Evolutionary conservation across 2,797 vertebrate genomes (phyloP).

Genomic region (Gouania willdenowi): DNA sequence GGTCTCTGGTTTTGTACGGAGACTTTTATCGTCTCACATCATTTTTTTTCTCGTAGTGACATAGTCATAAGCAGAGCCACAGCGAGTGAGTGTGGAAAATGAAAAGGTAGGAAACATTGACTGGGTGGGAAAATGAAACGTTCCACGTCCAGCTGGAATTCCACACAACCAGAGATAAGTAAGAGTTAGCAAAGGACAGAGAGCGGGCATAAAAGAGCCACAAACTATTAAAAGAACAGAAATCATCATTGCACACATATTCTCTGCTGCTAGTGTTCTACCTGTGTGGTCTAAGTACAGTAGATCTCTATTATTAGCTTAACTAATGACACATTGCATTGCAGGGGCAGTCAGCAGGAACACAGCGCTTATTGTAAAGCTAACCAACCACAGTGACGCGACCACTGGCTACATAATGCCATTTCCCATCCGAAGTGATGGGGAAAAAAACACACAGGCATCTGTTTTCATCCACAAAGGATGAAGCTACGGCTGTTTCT

Average conservation of each 20-base stretch:
- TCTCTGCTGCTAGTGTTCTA: neutral
- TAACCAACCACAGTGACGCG: constrained; percentile 37
- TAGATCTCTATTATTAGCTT: constrained; percentile 10
- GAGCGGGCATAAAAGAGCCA: neutral
- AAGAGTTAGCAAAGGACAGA: constrained; percentile 21
- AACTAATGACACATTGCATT: constrained; percentile 32
- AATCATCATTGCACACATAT: constrained; percentile 2
- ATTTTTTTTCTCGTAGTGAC: constrained; percentile 46
- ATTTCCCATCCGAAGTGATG: constrained; percentile 57
- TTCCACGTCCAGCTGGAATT: constrained; percentile 43
- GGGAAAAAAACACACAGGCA: constrained; percentile 50
- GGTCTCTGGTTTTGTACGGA: constrained; percentile 62
- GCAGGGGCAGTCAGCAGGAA: constrained; percentile 27
- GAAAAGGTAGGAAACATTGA: constrained; percentile 32
- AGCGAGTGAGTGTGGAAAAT: constrained; percentile 35
- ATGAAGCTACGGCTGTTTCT: constrained; percentile 31
- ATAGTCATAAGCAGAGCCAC: constrained; percentile 43
- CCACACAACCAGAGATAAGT: constrained; percentile 31
- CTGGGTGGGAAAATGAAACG: constrained; percentile 31
- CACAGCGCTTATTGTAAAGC: constrained; percentile 43
- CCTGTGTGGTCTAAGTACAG: constrained; percentile 29
- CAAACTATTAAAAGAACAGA: constrained; percentile 8
- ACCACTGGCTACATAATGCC: constrained; percentile 44
- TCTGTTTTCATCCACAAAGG: constrained; percentile 62
- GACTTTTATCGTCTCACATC: constrained; percentile 51